These are phyloP conservation scores for Baccha elongata DNA, from an alignment of 2,888 invertebrate species.

Conservation along the genomic window DNA sequence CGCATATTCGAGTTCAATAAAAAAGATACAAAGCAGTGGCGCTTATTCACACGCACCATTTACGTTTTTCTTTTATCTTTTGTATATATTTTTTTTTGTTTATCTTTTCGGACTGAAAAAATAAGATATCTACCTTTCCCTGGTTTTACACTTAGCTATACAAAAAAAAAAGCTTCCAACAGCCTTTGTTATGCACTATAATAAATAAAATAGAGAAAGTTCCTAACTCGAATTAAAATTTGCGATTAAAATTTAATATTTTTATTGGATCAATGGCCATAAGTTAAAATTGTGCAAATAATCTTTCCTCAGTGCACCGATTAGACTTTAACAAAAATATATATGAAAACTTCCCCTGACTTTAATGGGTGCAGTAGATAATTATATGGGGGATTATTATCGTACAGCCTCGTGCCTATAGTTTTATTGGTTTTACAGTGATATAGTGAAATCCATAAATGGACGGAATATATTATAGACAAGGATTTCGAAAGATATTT, in stretches of 20 bases:
- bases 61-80: slow-evolving; percentile 34
- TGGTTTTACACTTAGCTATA: slow-evolving; percentile 2
- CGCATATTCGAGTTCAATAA: slow-evolving; percentile 53
- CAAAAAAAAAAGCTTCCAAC: background rate
- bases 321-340: background rate
- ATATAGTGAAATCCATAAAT: slow-evolving; percentile 3
- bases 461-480: background rate
- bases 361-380: slow-evolving; percentile 5
- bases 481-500: background rate
- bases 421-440: background rate
- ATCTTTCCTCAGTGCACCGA: background rate
- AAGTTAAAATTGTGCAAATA: background rate
- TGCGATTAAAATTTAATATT: background rate
- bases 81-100: slow-evolving; percentile 5
- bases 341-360: background rate
- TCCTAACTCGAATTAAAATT: background rate
- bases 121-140: slow-evolving; percentile 1
- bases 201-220: slow-evolving; percentile 16
- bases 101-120: slow-evolving; percentile 8
- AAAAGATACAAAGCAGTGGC: slow-evolving; percentile 24
- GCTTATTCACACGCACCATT: slow-evolving; percentile 66
- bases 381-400: background rate
- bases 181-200: background rate
- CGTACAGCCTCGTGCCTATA: background rate
- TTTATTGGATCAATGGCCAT: background rate